A percentile compares a stretch with the other conserved stretches of the same genome.
Evolutionary conservation across 1,140 invertebrate genomes (phyloP).

Genomic region (Agrypnia vestita): DNA sequence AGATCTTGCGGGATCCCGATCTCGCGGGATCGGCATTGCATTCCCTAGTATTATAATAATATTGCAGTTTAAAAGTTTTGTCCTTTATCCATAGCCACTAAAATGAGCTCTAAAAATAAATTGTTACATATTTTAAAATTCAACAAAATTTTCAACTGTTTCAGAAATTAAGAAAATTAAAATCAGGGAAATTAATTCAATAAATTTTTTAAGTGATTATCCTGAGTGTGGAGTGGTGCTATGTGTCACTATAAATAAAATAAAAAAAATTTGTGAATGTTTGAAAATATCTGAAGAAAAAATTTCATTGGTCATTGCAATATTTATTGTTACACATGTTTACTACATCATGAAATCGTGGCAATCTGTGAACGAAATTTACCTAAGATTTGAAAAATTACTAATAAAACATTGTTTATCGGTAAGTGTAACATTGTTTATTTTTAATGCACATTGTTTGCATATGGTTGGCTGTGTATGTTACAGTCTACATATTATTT

Average conservation of each 20-base stretch:
- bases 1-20: no score
- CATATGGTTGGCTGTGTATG: no score
- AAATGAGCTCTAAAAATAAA: no score
- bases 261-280: slow-evolving; percentile 22
- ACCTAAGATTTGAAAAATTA: slow-evolving; percentile 28
- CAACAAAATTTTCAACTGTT: neutral
- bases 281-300: slow-evolving; percentile 7
- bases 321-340: slow-evolving; percentile 33
- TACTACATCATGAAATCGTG: slow-evolving; percentile 34
- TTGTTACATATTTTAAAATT: no score
- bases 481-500: no score
- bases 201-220: neutral
- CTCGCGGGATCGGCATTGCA: no score
- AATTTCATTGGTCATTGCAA: slow-evolving; percentile 12
- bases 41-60: no score
- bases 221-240: neutral
- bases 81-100: no score
- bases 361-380: slow-evolving; percentile 25
- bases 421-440: no score
- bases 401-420: slow-evolving; percentile 22
- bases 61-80: no score
- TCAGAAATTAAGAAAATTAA: slow-evolving; percentile 26
- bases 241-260: neutral
- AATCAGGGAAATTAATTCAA: neutral
- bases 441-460: no score